Evolutionary conservation across 2,797 vertebrate genomes (phyloP), one percentile per base, ranked within the genome.

Genomic region (Xenopus petersii): DNA sequence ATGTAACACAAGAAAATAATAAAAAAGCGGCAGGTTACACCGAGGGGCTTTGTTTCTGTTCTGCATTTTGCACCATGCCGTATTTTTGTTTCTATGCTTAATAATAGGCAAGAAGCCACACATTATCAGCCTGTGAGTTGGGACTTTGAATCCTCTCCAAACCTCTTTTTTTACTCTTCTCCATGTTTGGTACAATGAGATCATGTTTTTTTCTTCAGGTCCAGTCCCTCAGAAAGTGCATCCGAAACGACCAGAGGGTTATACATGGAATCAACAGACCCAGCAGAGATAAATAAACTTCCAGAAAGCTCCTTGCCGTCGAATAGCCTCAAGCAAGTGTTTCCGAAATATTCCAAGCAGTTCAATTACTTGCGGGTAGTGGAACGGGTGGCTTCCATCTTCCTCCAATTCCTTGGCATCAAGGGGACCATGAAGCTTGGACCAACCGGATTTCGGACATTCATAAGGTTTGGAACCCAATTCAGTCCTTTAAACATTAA

Each of bases 351-450:
- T 7, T 91, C 92, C 61, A 94, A 93, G 83, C 95, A 97, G 84
- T 99, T 99, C 81, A 92, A 84, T 89, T 89, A 94, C 82, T 89
- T 99, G 86, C 89, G 94, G 1, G 85, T 94, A 21, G 91, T 96
- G 86, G 96, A 98, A 81, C 91, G 94, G 5, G 94, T 98, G 75
- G 88, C 95, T 0, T 85, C 86, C 0, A 84, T 99, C 8, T 99
- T 98, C 75, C 91, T 99, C 79, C 94, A 94, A 51, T 99, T 98
- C 87, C 94, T 98, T 0, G 97, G 98, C 0, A 92, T 99, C 61
- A 98, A 94, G 70, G 96, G 95, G 3, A 95, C 94, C 0, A 97
- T 94, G 83, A 95, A 94, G 42, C 70, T 99, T 80, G 97, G 97
- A 0, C 95, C 96, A 0, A 99, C 97, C 0, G 93, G 93, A 2